Conservation (phyloP, 2,113 vertebrate genomes). For the Perca schrenkii region DNA sequence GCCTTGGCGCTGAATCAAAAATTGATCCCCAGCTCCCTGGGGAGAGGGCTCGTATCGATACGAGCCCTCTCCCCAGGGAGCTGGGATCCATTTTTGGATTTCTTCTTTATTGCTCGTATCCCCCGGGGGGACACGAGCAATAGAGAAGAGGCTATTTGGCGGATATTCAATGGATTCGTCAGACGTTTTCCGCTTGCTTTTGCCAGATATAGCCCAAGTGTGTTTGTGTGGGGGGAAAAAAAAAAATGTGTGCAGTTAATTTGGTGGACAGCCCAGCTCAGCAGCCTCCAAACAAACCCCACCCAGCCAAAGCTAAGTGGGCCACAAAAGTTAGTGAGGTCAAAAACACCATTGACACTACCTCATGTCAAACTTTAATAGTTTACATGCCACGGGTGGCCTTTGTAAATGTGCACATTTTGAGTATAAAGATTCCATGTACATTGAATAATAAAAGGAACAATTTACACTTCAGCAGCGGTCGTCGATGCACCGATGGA, state of each 20-base stretch:
- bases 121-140: not conserved
- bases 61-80: constrained; percentile 32
- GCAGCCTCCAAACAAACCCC: constrained; percentile 44
- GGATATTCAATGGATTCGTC: constrained; percentile 49
- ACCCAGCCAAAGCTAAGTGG: not conserved
- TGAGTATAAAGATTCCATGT: not conserved
- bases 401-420: constrained; percentile 21
- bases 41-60: constrained; percentile 5
- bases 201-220: constrained; percentile 24
- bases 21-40: constrained; percentile 35
- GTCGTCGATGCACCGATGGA: not conserved
- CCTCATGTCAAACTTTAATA: constrained; percentile 32
- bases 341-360: constrained; percentile 30
- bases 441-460: not conserved
- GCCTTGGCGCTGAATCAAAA: constrained; percentile 17
- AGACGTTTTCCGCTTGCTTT: constrained; percentile 25
- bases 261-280: constrained; percentile 53
- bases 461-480: not conserved
- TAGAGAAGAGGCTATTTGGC: constrained; percentile 47
- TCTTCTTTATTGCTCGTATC: not conserved
- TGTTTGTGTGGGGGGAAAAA: constrained; percentile 21
- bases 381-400: not conserved
- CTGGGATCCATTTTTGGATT: constrained; percentile 21
- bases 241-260: constrained; percentile 34
- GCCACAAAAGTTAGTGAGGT: constrained; percentile 30